phyloP scores from a whole-genome alignment of 2,888 invertebrate genomes.

The Pecten maximus region DNA sequence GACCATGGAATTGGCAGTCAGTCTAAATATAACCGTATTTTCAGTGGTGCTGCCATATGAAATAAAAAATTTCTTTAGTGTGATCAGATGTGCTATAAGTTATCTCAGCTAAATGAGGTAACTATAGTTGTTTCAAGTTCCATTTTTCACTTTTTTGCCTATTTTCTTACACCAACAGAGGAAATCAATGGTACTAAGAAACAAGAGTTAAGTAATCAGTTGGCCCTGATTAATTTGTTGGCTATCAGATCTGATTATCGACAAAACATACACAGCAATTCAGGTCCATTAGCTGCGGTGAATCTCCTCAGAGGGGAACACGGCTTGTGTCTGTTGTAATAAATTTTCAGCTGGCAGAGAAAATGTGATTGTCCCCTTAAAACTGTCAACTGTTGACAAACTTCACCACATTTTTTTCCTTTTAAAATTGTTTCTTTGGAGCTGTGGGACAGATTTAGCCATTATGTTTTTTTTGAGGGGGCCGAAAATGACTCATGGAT shows the following conservation, averaged over 20 bases:
- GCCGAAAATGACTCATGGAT: neutral
- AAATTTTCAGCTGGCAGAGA: slow-evolving; percentile 4
- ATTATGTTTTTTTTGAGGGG: neutral
- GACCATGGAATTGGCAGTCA: neutral
- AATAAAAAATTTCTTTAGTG: too few species aligned
- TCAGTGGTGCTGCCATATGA: too few species aligned
- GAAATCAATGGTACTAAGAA: slow-evolving; percentile 13
- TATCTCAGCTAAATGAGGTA: neutral
- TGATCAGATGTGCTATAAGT: neutral
- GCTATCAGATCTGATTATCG: slow-evolving; percentile 3
- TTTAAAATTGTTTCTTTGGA: neutral
- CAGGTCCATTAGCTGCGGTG: slow-evolving; percentile 10
- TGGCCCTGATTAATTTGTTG: neutral
- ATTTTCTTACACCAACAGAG: neutral
- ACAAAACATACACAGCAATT: slow-evolving; percentile 25
- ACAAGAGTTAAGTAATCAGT: slow-evolving; percentile 16
- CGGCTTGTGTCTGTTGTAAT: slow-evolving; percentile 11
- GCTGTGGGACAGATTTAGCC: neutral
- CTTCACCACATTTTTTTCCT: neutral
- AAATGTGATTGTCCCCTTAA: slow-evolving; percentile 25
- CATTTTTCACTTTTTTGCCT: neutral
- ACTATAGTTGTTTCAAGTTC: neutral
- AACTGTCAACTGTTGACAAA: slow-evolving; percentile 32
- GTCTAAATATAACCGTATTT: neutral
- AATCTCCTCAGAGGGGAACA: slow-evolving; percentile 2